Evolutionary conservation across 2,888 invertebrate genomes (phyloP).

Genomic region (Latheticus oryzae): DNA sequence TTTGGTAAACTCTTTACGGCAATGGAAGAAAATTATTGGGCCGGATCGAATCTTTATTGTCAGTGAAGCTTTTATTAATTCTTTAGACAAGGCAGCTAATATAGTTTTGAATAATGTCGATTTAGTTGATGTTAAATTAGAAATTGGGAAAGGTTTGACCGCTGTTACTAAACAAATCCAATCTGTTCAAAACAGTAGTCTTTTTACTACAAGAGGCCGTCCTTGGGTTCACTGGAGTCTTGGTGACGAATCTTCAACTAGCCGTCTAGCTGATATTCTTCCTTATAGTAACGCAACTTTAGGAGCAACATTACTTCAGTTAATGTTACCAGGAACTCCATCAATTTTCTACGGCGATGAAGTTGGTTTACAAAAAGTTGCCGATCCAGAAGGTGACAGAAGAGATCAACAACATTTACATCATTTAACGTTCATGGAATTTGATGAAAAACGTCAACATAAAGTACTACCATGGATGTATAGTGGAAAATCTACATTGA

Average conservation of each 20-base stretch:
- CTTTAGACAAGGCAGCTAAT: constrained; percentile 67
- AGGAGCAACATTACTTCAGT: constrained; percentile 77
- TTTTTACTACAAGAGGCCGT: constrained; percentile 72
- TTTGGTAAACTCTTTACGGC: constrained; percentile 70
- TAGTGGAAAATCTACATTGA: constrained; percentile 66
- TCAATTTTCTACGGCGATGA: constrained; percentile 94
- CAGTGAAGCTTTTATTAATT: constrained; percentile 69
- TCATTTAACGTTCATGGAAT: constrained; percentile 79
- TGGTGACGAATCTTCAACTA: constrained; percentile 73
- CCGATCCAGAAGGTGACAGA: constrained; percentile 70
- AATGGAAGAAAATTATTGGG: constrained; percentile 78
- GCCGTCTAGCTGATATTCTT: constrained; percentile 71
- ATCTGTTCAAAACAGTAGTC: constrained; percentile 68
- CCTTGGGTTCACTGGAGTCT: constrained; percentile 88
- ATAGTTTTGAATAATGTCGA: constrained; percentile 76
- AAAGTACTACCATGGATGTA: constrained; percentile 75
- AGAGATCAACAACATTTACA: constrained; percentile 73
- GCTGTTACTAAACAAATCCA: constrained; percentile 72
- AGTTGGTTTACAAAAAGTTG: constrained; percentile 75
- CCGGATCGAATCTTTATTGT: constrained; percentile 75
- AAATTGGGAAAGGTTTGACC: constrained; percentile 70
- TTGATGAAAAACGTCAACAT: constrained; percentile 67
- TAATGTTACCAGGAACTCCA: constrained; percentile 88
- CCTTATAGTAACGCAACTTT: constrained; percentile 73
- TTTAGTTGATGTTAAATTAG: constrained; percentile 77